phyloP scores from a whole-genome alignment of 30 jellyfish, hydroid and myxozoan species.

The Hydra vulgaris region DNA sequence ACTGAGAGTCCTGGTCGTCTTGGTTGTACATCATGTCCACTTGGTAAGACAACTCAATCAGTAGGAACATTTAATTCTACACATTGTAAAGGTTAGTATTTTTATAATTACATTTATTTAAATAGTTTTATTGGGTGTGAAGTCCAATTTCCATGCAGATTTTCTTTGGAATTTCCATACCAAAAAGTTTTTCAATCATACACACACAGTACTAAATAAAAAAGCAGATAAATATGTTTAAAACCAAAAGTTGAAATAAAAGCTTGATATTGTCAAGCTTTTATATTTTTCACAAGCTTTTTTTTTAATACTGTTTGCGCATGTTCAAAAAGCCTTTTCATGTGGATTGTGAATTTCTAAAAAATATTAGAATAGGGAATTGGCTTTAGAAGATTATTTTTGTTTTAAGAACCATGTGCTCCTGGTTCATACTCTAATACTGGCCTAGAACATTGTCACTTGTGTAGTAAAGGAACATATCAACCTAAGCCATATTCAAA shows the following conservation, averaged over 20 bases:
- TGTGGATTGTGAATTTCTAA: too few species aligned
- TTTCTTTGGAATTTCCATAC: background rate
- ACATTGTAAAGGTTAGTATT: slow-evolving; percentile 67
- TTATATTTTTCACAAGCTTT: too few species aligned
- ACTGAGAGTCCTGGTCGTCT: slow-evolving; percentile 75
- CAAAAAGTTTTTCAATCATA: too few species aligned
- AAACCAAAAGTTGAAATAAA: too few species aligned
- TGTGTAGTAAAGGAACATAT: slow-evolving; percentile 67
- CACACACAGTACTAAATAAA: too few species aligned
- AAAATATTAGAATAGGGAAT: too few species aligned
- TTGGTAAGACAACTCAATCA: slow-evolving; percentile 70
- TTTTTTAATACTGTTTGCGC: too few species aligned
- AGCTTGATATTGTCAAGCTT: too few species aligned
- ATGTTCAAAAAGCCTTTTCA: too few species aligned
- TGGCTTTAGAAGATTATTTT: too few species aligned
- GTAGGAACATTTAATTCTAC: slow-evolving; percentile 64
- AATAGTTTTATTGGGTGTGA: background rate
- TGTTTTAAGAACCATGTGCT: slow-evolving; percentile 63
- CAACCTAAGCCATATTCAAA: slow-evolving; percentile 52
- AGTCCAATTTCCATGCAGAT: background rate
- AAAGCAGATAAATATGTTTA: too few species aligned
- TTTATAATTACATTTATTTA: background rate
- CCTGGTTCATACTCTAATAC: slow-evolving; percentile 70
- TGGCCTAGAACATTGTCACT: slow-evolving; percentile 70
- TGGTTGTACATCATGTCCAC: slow-evolving; percentile 86